Conservation (phyloP, 2,888 invertebrate species). For the Dermolepida albohirtum region DNA sequence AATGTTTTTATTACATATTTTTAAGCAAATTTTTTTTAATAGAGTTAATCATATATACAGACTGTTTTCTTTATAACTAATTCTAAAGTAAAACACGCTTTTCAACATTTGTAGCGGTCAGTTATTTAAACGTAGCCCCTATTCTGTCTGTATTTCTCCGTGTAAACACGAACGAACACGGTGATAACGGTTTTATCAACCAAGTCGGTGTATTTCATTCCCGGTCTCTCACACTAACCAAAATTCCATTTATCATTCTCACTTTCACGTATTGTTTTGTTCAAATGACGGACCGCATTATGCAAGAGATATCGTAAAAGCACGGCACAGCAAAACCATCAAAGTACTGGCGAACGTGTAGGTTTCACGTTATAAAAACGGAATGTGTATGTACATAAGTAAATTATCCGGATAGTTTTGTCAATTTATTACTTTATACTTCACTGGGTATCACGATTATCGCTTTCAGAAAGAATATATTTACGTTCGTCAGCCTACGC, state of each 20-base stretch:
- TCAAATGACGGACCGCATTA: conserved; percentile 32
- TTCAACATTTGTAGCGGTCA: too few species aligned
- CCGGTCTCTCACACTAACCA: conserved; percentile 10
- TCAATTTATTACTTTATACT: conserved; percentile 21
- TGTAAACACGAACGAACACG: too few species aligned
- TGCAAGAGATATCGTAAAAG: conserved; percentile 24
- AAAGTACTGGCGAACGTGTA: background rate
- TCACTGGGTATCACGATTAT: conserved; percentile 10
- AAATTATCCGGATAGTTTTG: conserved; percentile 25
- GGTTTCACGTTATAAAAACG: conserved; percentile 4
- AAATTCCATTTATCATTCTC: conserved; percentile 39
- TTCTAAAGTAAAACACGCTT: too few species aligned
- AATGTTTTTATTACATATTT: too few species aligned
- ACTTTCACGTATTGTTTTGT: conserved; percentile 34
- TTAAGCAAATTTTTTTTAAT: too few species aligned
- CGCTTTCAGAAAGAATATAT: conserved; percentile 15
- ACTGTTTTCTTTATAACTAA: too few species aligned
- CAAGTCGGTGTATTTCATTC: background rate
- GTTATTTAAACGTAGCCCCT: too few species aligned
- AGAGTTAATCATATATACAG: too few species aligned
- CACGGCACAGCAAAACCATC: background rate
- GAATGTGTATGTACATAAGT: conserved; percentile 11
- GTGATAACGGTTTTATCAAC: background rate
- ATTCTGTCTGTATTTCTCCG: too few species aligned
- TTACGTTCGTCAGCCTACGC: conserved; percentile 16